These are phyloP conservation scores for Loxodonta africana DNA, from an alignment of 2,113 vertebrate species.

Conservation along the genomic window DNA sequence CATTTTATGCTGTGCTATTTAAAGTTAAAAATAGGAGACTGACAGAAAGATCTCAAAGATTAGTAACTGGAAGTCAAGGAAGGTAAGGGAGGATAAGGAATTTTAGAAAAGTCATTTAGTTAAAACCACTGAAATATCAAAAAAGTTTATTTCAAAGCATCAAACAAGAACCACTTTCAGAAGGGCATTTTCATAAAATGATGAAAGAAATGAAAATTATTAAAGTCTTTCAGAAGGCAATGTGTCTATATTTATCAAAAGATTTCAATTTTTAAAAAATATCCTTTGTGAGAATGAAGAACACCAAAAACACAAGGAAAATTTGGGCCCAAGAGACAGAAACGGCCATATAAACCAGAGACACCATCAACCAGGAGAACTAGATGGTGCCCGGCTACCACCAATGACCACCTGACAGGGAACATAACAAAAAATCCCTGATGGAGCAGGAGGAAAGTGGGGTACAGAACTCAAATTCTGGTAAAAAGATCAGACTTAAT, in stretches of 20 bases:
- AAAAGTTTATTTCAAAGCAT: too few species aligned
- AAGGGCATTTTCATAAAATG: not conserved
- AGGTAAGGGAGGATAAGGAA: not conserved
- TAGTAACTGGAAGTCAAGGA: not conserved
- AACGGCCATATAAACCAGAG: too few species aligned
- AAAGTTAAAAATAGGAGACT: not conserved
- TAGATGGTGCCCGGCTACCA: too few species aligned
- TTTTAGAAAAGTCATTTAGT: not conserved
- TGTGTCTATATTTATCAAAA: not conserved
- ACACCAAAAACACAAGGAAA: too few species aligned
- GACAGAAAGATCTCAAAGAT: not conserved
- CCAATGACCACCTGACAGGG: too few species aligned
- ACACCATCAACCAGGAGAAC: too few species aligned
- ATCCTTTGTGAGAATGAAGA: too few species aligned
- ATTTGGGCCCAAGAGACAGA: too few species aligned
- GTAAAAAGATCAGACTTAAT: too few species aligned
- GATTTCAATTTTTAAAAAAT: not conserved
- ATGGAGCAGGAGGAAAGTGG: too few species aligned
- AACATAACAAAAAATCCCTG: too few species aligned
- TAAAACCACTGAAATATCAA: not conserved
- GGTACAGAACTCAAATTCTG: too few species aligned
- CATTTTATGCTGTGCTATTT: not conserved
- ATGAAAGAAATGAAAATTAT: not conserved
- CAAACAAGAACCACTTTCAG: not conserved
- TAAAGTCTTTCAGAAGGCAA: not conserved